Percentiles rank a stretch among this genome's conserved stretches.
Evolutionary conservation across 2,888 invertebrate species (phyloP).

Genomic region (Sthenelais limicola): DNA sequence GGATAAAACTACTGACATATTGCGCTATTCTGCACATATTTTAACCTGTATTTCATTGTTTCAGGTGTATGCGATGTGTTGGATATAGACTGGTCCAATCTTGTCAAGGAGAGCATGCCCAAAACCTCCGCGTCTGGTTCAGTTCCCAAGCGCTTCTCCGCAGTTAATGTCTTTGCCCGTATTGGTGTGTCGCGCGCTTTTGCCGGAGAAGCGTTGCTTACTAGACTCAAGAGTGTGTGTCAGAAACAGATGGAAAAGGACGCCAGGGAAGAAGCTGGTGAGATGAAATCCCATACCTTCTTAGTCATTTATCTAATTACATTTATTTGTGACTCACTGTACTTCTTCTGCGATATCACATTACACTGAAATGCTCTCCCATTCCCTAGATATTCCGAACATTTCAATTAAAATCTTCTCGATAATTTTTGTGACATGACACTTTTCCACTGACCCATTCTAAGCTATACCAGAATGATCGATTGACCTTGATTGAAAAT

Average conservation of each 20-base stretch:
- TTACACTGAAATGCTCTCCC: too few relatives aligned
- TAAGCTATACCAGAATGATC: too few relatives aligned
- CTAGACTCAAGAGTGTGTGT: conserved; percentile 67
- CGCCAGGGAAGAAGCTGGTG: conserved; percentile 1
- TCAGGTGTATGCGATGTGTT: conserved; percentile 88
- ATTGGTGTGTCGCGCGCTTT: conserved; percentile 86
- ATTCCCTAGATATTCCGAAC: too few relatives aligned
- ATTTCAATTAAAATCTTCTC: too few relatives aligned
- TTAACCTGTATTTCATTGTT: conserved; percentile 42
- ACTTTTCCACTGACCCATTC: too few relatives aligned
- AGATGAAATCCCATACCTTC: background rate
- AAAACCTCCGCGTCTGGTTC: conserved; percentile 61
- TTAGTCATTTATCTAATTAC: too few relatives aligned
- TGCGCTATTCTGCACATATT: background rate
- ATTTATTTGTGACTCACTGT: too few relatives aligned
- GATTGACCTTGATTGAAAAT: too few relatives aligned
- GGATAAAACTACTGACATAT: background rate
- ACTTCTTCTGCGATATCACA: too few relatives aligned
- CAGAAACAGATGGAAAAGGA: conserved; percentile 60
- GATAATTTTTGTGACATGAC: too few relatives aligned
- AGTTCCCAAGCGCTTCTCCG: conserved; percentile 85
- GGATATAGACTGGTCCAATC: conserved; percentile 95
- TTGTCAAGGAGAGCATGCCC: conserved; percentile 73
- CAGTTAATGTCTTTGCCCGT: conserved; percentile 84
- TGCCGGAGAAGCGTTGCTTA: conserved; percentile 80